Percentiles rank a stretch among this genome's conserved stretches.
Conservation (phyloP, 2,113 vertebrate genomes). For the Podarcis muralis region DNA sequence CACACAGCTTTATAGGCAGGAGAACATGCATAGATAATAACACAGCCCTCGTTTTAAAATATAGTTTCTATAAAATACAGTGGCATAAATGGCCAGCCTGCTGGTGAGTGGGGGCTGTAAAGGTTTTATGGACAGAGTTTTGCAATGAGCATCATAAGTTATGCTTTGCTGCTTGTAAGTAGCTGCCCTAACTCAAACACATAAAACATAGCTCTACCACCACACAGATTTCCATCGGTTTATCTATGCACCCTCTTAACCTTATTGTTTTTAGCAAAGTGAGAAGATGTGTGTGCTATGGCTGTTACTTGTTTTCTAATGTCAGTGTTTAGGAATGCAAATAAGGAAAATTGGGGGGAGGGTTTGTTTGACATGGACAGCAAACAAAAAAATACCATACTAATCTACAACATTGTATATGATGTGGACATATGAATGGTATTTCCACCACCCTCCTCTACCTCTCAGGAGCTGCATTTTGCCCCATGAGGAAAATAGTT, state of each 20-base stretch:
- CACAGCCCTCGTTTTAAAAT: not conserved
- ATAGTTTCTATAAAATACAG: not conserved
- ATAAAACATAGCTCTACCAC: not conserved
- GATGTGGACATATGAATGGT: no score
- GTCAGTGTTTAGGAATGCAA: not conserved
- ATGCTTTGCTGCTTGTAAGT: slow-evolving; percentile 11
- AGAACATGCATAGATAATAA: slow-evolving; percentile 15
- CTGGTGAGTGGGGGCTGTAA: not conserved
- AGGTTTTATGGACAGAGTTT: not conserved
- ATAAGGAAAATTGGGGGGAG: not conserved
- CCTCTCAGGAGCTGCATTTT: not conserved
- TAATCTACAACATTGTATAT: not conserved
- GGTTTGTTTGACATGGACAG: not conserved
- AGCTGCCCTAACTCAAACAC: not conserved
- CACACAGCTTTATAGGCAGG: slow-evolving; percentile 19
- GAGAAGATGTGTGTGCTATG: not conserved
- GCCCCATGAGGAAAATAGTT: not conserved
- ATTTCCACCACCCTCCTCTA: not conserved
- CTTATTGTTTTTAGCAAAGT: not conserved
- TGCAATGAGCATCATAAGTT: not conserved
- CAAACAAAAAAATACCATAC: not conserved
- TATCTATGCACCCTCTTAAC: not conserved
- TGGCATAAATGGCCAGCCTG: not conserved
- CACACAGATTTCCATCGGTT: not conserved
- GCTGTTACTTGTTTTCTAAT: not conserved